Conservation (phyloP, 1,140 invertebrate species). For the Eupristina koningsbergeri region DNA sequence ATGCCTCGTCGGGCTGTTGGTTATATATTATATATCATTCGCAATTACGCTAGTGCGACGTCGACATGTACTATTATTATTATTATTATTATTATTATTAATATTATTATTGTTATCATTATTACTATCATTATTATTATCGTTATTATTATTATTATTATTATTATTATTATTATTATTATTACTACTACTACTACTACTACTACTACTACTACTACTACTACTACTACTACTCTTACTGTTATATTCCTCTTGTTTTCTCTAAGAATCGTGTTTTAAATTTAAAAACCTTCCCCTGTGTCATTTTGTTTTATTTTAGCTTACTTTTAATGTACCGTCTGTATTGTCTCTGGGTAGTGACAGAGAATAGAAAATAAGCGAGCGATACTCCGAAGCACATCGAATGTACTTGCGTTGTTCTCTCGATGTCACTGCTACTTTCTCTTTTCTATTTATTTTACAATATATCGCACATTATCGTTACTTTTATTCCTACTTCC, state of each 20-base stretch:
- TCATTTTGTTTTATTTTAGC: neutral
- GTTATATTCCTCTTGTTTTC: neutral
- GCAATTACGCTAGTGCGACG: conserved; percentile 17
- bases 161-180: no score
- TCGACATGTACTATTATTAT: conserved; percentile 9
- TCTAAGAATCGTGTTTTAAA: neutral
- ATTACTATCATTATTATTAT: no score
- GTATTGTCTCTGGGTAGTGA: neutral
- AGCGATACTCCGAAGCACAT: conserved; percentile 19
- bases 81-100: no score
- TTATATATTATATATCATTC: conserved; percentile 9
- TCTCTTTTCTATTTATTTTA: conserved; percentile 35
- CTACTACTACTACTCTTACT: no score
- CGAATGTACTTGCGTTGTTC: conserved; percentile 16
- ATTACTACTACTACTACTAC: no score
- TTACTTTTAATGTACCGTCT: neutral
- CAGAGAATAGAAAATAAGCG: neutral
- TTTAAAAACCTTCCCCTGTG: neutral
- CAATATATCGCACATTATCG: conserved; percentile 9
- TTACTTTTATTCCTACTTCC: neutral
- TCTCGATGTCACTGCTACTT: neutral
- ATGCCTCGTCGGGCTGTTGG: conserved; percentile 23
- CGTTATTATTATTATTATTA: no score
- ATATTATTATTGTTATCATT: no score
- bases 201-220: no score